phyloP scores from a whole-genome alignment of 2,888 invertebrate genomes.

The Sisyra terminalis region DNA sequence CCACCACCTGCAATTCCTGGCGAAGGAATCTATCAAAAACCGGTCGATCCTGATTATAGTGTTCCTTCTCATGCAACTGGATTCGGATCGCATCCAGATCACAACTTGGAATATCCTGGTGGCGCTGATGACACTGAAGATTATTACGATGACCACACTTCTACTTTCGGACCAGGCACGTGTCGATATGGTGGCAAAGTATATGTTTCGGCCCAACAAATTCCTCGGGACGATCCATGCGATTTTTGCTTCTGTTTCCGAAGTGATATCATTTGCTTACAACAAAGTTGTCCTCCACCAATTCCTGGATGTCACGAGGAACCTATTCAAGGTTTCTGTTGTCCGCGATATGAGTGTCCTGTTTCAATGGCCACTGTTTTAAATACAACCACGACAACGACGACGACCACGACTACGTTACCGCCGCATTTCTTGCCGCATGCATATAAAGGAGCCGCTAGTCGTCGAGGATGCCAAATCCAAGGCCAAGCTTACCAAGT shows the following conservation, averaged over 20 bases:
- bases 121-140: slow-evolving; percentile 37
- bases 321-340: slow-evolving; percentile 85
- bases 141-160: slow-evolving; percentile 61
- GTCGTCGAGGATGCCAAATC: slow-evolving; percentile 69
- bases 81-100: slow-evolving; percentile 15
- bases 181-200: slow-evolving; percentile 85
- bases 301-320: slow-evolving; percentile 85
- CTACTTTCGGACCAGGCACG: slow-evolving; percentile 71
- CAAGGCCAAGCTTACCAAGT: slow-evolving; percentile 71
- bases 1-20: slow-evolving; percentile 1
- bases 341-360: slow-evolving; percentile 86
- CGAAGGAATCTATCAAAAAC: slow-evolving; percentile 15
- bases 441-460: slow-evolving; percentile 58
- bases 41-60: slow-evolving; percentile 22
- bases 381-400: slow-evolving; percentile 73
- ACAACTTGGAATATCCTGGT: slow-evolving; percentile 18
- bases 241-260: slow-evolving; percentile 96
- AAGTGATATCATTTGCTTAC: slow-evolving; percentile 86
- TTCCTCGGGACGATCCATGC: slow-evolving; percentile 85
- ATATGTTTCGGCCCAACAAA: slow-evolving; percentile 88
- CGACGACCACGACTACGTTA: slow-evolving; percentile 70
- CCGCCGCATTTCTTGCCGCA: slow-evolving; percentile 72
- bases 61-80: slow-evolving; percentile 10
- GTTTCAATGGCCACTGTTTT: slow-evolving; percentile 72
- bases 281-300: slow-evolving; percentile 90